Evolutionary conservation across 2,797 vertebrate genomes (phyloP).

Genomic region (Catamblyrhynchus diadema): DNA sequence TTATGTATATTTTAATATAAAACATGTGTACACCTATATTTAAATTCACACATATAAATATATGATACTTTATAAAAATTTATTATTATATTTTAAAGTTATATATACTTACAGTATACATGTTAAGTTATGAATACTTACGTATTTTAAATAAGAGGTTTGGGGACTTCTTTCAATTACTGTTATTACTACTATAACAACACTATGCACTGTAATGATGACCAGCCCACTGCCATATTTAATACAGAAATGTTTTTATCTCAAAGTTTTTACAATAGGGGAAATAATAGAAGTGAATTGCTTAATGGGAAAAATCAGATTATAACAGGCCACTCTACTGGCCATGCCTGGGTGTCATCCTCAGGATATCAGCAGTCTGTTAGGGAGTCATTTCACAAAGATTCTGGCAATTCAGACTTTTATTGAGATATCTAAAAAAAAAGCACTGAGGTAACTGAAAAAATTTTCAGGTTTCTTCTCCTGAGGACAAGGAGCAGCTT

Average conservation of each 20-base stretch:
- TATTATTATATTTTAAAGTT: not conserved
- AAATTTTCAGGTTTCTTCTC: too few species aligned
- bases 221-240: not conserved
- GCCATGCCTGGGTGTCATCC: too few species aligned
- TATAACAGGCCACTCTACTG: rapidly evolving
- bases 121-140: not conserved
- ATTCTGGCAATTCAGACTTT: too few species aligned
- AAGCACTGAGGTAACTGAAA: too few species aligned
- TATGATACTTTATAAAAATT: not conserved
- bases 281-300: not conserved
- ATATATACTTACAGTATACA: not conserved
- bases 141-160: not conserved
- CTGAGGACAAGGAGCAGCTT: too few species aligned
- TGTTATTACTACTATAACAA: not conserved
- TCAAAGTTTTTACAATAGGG: not conserved
- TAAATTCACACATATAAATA: not conserved
- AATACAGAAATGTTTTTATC: not conserved
- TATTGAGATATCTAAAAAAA: too few species aligned
- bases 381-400: too few species aligned
- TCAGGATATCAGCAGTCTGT: too few species aligned
- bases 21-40: not conserved
- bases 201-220: not conserved
- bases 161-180: not conserved
- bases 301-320: not conserved
- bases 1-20: not conserved